A percentile compares a stretch with the other conserved stretches of the same genome.
These are phyloP conservation scores for Phaethon lepturus DNA, from an alignment of 2,113 vertebrate species.

Conservation along the genomic window DNA sequence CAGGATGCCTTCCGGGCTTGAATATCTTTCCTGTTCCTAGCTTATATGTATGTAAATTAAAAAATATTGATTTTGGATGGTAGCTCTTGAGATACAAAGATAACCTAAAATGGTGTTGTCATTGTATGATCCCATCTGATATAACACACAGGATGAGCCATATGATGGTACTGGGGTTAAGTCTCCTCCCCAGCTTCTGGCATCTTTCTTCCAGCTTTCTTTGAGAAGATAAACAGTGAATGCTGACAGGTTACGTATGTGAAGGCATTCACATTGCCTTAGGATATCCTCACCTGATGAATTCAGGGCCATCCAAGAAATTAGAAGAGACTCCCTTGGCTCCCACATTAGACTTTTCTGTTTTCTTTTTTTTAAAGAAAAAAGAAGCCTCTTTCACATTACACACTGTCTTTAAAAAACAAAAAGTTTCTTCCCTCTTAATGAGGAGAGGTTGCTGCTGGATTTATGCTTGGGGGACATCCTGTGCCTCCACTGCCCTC, in stretches of 20 bases:
- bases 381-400: neutral
- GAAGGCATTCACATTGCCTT: constrained; percentile 44
- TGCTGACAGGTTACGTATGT: constrained; percentile 41
- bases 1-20: constrained; percentile 63
- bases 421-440: neutral
- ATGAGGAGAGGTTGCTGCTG: neutral
- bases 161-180: neutral
- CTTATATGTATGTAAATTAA: constrained; percentile 66
- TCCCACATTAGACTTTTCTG: neutral
- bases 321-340: constrained; percentile 50
- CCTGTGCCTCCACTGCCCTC: neutral
- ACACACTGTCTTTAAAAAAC: neutral
- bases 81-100: constrained; percentile 44
- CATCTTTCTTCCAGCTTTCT: constrained; percentile 46
- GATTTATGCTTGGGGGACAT: neutral
- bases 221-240: constrained; percentile 46
- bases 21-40: constrained; percentile 59
- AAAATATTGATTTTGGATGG: constrained; percentile 65
- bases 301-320: constrained; percentile 39
- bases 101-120: constrained; percentile 56
- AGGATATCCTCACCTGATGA: constrained; percentile 52
- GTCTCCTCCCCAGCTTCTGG: constrained; percentile 59
- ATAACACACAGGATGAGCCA: neutral
- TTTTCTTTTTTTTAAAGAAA: neutral
- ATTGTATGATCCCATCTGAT: constrained; percentile 54